A percentile compares a stretch with the other conserved stretches of the same genome.
These are phyloP conservation scores for Arrhopalites spinosus DNA, from an alignment of 2,888 invertebrate genomes.

Conservation along the genomic window DNA sequence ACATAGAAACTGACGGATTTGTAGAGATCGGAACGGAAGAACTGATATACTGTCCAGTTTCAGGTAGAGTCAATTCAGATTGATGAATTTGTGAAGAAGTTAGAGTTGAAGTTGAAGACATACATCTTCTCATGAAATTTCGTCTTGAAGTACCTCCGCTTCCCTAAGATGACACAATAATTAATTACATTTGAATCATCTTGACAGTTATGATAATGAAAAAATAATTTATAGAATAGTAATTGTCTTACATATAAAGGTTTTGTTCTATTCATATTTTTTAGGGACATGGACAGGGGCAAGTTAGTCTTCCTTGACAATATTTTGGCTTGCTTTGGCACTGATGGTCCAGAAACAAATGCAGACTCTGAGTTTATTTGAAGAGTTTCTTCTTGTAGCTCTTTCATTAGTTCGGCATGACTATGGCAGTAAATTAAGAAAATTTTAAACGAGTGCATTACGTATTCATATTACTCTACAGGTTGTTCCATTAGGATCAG, in stretches of 20 bases:
- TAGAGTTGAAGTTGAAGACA: conserved; percentile 48
- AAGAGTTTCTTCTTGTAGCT: conserved; percentile 62
- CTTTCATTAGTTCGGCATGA: conserved; percentile 74
- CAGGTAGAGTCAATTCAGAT: conserved; percentile 29
- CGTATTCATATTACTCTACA: too few species aligned
- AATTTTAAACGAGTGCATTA: background rate
- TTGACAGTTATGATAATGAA: too few species aligned
- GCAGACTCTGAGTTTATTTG: conserved; percentile 1
- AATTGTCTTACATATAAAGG: background rate
- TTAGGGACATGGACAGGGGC: background rate
- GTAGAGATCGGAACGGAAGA: conserved; percentile 25
- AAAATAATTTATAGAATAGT: background rate
- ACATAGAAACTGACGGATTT: conserved; percentile 48
- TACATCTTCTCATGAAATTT: conserved; percentile 41
- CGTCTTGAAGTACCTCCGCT: conserved; percentile 45
- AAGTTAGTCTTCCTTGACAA: conserved; percentile 38
- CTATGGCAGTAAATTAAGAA: conserved; percentile 62
- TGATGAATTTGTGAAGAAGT: conserved; percentile 38
- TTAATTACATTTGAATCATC: background rate
- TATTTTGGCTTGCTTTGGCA: conserved; percentile 47
- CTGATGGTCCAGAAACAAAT: conserved; percentile 39
- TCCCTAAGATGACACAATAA: conserved; percentile 31
- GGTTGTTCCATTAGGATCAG: too few species aligned
- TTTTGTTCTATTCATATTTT: background rate
- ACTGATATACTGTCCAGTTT: conserved; percentile 15